A percentile compares a stretch with the other conserved stretches of the same genome.
Conservation (phyloP, 2,113 vertebrate genomes). For the Plecotus auritus region DNA sequence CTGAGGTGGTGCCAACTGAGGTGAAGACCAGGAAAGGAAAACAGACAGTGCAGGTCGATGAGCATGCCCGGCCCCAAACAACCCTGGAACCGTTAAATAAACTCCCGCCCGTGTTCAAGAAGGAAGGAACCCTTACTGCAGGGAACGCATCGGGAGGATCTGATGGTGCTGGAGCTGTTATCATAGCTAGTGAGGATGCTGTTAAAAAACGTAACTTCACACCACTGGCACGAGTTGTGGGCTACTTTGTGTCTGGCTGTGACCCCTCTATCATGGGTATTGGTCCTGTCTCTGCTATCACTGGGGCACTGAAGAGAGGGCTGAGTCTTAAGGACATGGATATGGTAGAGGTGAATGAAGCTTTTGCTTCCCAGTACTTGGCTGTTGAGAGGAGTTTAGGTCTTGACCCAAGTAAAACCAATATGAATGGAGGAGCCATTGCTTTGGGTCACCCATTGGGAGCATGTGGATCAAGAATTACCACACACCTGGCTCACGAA, state of each 20-base stretch:
- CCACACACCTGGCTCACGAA: conserved; percentile 91
- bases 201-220: conserved; percentile 90
- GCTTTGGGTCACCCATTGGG: conserved; percentile 94
- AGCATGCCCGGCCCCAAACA: conserved; percentile 93
- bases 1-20: conserved; percentile 94
- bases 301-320: no score
- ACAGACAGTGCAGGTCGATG: conserved; percentile 88
- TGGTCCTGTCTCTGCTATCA: no score
- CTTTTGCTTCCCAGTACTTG: conserved; percentile 94
- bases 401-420: conserved; percentile 91
- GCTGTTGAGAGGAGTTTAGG: conserved; percentile 89
- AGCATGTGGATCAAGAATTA: conserved; percentile 93
- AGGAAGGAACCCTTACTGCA: conserved; percentile 93
- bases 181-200: conserved; percentile 95
- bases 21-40: conserved; percentile 93
- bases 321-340: no score
- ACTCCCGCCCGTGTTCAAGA: conserved; percentile 92
- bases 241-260: conserved; percentile 92
- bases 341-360: conserved; percentile 99
- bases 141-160: conserved; percentile 95
- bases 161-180: conserved; percentile 92
- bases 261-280: conserved; percentile 99
- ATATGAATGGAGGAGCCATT: conserved; percentile 93
- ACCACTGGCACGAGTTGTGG: conserved; percentile 92
- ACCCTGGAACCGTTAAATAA: conserved; percentile 92